phyloP scores from a whole-genome alignment of 2,113 vertebrate species.

The Papio anubis region DNA sequence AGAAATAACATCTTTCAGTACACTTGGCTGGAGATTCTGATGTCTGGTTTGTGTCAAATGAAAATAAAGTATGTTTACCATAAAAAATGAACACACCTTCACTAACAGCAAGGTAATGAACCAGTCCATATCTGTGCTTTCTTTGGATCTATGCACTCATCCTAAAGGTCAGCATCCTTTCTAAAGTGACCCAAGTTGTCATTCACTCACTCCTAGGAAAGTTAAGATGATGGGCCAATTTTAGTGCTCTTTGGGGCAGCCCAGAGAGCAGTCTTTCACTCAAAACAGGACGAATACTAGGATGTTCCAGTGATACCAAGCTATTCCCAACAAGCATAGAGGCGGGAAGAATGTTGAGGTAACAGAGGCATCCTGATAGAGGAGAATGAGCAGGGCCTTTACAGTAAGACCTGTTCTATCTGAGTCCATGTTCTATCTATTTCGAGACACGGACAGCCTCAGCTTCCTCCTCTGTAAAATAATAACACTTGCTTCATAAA shows the following conservation, averaged over 20 bases:
- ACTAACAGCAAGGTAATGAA: neutral
- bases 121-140: neutral
- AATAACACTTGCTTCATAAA: neutral
- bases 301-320: neutral
- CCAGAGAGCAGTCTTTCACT: neutral
- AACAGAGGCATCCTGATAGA: neutral
- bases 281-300: neutral
- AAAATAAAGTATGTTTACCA: neutral
- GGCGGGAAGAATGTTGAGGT: neutral
- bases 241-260: neutral
- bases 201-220: neutral
- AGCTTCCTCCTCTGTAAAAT: neutral
- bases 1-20: neutral
- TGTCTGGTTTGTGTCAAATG: neutral
- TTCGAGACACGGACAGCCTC: neutral
- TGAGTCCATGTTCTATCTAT: neutral
- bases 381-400: neutral
- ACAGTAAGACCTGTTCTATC: neutral
- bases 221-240: neutral
- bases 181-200: neutral
- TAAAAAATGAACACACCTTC: neutral
- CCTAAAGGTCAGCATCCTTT: neutral
- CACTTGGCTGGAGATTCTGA: neutral
- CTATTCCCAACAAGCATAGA: neutral
- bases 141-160: neutral